Evolutionary conservation across 2,888 invertebrate species (phyloP), one percentile per base, ranked within the genome.

Genomic region (Epistrophe eligans): DNA sequence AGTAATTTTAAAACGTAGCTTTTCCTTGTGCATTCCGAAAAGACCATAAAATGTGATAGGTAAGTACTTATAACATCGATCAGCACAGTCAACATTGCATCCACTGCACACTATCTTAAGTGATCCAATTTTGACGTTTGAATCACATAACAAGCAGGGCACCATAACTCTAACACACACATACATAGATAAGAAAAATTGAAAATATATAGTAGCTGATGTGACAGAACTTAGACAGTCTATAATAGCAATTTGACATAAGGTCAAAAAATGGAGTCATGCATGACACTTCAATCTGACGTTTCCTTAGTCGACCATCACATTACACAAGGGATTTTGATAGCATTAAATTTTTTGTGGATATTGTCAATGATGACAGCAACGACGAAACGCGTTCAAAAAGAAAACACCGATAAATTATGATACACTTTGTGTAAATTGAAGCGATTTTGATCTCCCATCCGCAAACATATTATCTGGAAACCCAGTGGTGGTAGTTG

Each of bases 381-480:
- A 38, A 58, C 70, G 77, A 74, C 67, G 77, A 81, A 85, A 81
- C 50, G 40, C 58, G n/a, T 55, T 17, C 52, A 19, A 74, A 76
- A 77, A 77, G 55, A 40, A 66, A 77, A 62, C 77, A 40, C 55
- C 55, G 77, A 81, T 81, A 71, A 82, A 77, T 74, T 70, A 62
- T 84, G 79, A 73, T 70, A 82, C 70, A 85, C 74, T 58, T 85
- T 67, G 84, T 80, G 84, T 81, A 77, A 85, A 81, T 81, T 81
- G 77, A 62, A 70, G 48, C 50, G 81, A 81, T 81, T 85, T 81
- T 55, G 72, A 81, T 85, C 81, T 73, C 62, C 73, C 77, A 77
- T 81, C 77, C 70, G 67, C 73, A 77, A 73, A 57, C 81, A 67
- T 43, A 70, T 67, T 67, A 67, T 50, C 67, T 64, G 58, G 13